Evolutionary conservation across 2,888 invertebrate species (phyloP).

Genomic region (Bunonema sp.): DNA sequence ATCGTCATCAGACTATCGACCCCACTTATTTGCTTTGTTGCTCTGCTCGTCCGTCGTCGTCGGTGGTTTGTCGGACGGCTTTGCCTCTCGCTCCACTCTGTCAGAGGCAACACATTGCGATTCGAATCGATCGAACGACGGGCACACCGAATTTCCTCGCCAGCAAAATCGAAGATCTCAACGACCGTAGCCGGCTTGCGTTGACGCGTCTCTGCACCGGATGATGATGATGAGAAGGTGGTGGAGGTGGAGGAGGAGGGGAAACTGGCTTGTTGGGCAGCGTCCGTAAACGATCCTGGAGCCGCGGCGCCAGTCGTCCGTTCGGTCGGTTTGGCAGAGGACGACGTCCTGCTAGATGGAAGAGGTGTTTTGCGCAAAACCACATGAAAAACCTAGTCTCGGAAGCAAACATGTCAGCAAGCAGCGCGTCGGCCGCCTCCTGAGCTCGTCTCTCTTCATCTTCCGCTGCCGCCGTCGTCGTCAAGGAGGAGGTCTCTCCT

Average conservation of each 20-base stretch:
- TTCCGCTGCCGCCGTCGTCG: no score
- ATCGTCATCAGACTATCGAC: neutral
- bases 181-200: constrained; percentile 42
- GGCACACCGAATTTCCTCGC: constrained; percentile 59
- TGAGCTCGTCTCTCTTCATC: no score
- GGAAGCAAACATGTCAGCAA: no score
- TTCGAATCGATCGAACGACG: neutral
- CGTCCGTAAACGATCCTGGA: no score
- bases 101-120: constrained; percentile 3
- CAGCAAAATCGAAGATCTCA: constrained; percentile 65
- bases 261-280: no score
- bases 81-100: constrained; percentile 55
- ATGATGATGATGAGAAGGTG: neutral
- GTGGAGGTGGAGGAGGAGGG: neutral
- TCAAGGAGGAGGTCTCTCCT: no score
- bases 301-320: no score
- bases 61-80: neutral
- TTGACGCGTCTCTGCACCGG: neutral
- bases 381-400: no score
- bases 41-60: neutral
- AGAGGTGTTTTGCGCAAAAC: no score
- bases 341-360: no score
- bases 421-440: no score
- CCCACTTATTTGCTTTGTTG: constrained; percentile 1
- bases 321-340: no score